phyloP scores from a whole-genome alignment of 1,140 invertebrate genomes.

The Drosophila dunni region DNA sequence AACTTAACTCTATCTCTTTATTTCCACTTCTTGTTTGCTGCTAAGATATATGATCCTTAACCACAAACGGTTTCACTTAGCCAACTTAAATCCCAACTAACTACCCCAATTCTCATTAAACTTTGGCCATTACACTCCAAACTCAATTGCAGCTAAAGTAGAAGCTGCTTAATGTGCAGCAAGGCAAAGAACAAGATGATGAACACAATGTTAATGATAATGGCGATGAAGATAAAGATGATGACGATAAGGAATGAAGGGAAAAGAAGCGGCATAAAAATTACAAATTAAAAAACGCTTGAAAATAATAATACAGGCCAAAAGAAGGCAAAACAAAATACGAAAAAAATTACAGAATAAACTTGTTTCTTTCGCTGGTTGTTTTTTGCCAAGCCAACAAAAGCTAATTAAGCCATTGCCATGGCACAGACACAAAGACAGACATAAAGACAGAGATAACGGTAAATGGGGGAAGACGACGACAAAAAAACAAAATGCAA shows the following conservation, averaged over 20 bases:
- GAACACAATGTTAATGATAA: constrained; percentile 7
- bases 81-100: constrained; percentile 60
- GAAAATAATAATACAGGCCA: constrained; percentile 65
- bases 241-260: constrained; percentile 9
- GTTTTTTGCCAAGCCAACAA: constrained; percentile 56
- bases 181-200: constrained; percentile 5
- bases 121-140: constrained; percentile 64
- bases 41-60: constrained; percentile 3
- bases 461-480: neutral
- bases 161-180: constrained; percentile 39
- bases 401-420: constrained; percentile 70
- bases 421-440: constrained; percentile 52
- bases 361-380: constrained; percentile 10
- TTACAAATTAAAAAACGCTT: constrained; percentile 70
- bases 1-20: neutral
- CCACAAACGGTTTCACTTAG: constrained; percentile 53
- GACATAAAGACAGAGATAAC: neutral
- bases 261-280: constrained; percentile 57
- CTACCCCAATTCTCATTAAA: constrained; percentile 68
- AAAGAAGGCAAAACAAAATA: constrained; percentile 36
- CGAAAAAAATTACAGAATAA: constrained; percentile 26
- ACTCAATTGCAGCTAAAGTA: constrained; percentile 59
- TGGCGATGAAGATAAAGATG: constrained; percentile 14
- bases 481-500: constrained; percentile 41
- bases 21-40: neutral